Percentiles rank a stretch among this genome's conserved stretches.
These are phyloP conservation scores for Steinernema scapterisci DNA, from an alignment of 2,888 invertebrate genomes.

Conservation along the genomic window DNA sequence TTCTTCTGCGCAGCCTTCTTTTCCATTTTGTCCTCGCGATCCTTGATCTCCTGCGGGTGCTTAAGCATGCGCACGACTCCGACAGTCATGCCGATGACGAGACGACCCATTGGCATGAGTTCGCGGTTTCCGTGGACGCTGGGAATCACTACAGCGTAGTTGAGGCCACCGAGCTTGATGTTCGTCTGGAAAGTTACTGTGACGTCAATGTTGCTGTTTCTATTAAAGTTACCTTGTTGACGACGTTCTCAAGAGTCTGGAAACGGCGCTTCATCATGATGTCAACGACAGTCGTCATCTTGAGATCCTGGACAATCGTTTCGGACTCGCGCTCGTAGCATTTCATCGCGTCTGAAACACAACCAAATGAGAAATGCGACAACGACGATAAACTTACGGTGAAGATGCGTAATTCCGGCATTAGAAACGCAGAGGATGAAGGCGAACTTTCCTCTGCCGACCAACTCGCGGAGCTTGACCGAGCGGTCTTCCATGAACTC, in stretches of 20 bases:
- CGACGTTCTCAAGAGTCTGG: constrained; percentile 55
- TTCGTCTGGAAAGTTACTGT: neutral
- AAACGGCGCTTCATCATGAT: constrained; percentile 37
- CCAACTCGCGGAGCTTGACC: neutral
- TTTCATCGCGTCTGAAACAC: constrained; percentile 39
- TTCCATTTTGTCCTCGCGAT: no score
- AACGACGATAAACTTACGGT: constrained; percentile 37
- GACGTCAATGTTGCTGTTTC: neutral
- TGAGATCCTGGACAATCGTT: constrained; percentile 56
- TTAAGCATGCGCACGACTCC: no score
- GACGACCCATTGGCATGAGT: neutral
- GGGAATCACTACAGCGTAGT: constrained; percentile 42
- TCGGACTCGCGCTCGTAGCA: constrained; percentile 45
- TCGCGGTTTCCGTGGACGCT: neutral
- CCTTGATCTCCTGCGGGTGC: no score
- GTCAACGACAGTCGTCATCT: constrained; percentile 44
- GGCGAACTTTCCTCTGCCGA: constrained; percentile 33
- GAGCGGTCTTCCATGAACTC: neutral
- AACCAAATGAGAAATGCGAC: neutral
- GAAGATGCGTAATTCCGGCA: constrained; percentile 35
- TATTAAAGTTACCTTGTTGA: constrained; percentile 40
- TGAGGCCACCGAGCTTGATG: constrained; percentile 55
- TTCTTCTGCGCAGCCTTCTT: no score
- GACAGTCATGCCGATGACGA: neutral
- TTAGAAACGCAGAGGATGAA: constrained; percentile 39